Evolutionary conservation across 2,113 vertebrate genomes (phyloP).

Genomic region (Diphyllodes magnificus): DNA sequence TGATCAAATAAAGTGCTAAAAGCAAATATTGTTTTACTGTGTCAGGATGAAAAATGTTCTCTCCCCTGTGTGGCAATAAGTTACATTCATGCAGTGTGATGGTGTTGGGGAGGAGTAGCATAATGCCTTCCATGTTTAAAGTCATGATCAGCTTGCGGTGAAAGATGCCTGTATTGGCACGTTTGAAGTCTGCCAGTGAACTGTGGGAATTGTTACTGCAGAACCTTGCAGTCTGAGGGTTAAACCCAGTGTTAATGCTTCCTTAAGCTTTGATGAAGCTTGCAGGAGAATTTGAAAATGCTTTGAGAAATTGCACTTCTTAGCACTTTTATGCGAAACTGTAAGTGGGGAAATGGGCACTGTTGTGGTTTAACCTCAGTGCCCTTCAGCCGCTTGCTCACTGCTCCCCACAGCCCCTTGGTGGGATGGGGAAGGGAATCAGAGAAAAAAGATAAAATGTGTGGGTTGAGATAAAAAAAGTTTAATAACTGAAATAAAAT

Average conservation of each 20-base stretch:
- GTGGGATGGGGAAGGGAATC: not conserved
- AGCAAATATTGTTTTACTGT: not conserved
- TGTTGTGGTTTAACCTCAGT: not conserved
- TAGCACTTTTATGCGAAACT: not conserved
- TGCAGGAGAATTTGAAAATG: not conserved
- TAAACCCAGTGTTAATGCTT: not conserved
- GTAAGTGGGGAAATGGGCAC: not conserved
- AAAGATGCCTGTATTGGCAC: not conserved
- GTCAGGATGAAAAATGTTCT: not conserved
- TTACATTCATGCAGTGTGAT: not conserved
- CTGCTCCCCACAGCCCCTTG: not conserved
- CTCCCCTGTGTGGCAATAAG: rapidly evolving
- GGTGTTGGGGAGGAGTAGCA: not conserved
- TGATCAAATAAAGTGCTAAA: not conserved
- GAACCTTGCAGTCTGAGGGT: not conserved
- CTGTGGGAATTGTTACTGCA: not conserved
- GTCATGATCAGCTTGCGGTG: not conserved
- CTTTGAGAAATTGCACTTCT: not conserved
- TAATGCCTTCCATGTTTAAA: not conserved
- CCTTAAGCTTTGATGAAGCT: not conserved
- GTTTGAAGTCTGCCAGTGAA: not conserved
- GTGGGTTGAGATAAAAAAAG: not conserved
- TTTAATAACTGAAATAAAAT: not conserved
- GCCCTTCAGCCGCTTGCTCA: not conserved
- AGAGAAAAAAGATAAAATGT: not conserved